These are phyloP conservation scores for Microplitis mediator DNA, from an alignment of 1,140 invertebrate genomes.

Conservation along the genomic window DNA sequence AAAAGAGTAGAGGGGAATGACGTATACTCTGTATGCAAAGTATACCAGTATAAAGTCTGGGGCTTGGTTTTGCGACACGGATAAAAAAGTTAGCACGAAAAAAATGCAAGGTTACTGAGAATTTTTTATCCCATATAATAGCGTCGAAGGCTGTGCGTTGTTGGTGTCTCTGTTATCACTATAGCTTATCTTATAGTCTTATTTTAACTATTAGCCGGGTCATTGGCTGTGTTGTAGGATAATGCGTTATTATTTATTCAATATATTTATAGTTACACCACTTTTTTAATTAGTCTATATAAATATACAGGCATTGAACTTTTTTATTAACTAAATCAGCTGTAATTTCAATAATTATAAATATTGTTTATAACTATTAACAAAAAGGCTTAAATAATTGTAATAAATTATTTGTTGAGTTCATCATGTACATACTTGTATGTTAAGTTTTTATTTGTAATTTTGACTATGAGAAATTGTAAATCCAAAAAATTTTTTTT, in stretches of 20 bases:
- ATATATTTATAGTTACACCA: too few species aligned
- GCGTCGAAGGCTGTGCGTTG: slow-evolving; percentile 19
- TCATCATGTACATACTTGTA: too few species aligned
- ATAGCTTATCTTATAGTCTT: neutral
- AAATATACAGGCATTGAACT: too few species aligned
- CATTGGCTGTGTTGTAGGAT: slow-evolving; percentile 5
- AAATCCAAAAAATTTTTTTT: too few species aligned
- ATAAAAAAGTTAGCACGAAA: slow-evolving; percentile 42
- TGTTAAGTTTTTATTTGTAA: too few species aligned
- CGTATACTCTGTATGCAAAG: slow-evolving; percentile 43
- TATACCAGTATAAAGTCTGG: slow-evolving; percentile 32
- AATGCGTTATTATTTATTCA: neutral
- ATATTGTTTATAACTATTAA: too few species aligned
- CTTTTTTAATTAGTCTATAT: too few species aligned
- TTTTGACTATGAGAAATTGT: too few species aligned
- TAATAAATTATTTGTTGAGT: too few species aligned
- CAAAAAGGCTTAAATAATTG: too few species aligned
- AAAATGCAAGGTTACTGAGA: slow-evolving; percentile 51
- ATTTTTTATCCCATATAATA: slow-evolving; percentile 40
- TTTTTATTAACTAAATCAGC: neutral
- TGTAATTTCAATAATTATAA: neutral
- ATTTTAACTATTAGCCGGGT: slow-evolving; percentile 7
- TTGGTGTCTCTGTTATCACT: neutral
- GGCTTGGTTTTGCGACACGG: slow-evolving; percentile 25
- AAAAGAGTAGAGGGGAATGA: slow-evolving; percentile 25